Base-by-base conservation (phyloP, 2,888 invertebrate species). In the Achlya flavicornis region DNA sequence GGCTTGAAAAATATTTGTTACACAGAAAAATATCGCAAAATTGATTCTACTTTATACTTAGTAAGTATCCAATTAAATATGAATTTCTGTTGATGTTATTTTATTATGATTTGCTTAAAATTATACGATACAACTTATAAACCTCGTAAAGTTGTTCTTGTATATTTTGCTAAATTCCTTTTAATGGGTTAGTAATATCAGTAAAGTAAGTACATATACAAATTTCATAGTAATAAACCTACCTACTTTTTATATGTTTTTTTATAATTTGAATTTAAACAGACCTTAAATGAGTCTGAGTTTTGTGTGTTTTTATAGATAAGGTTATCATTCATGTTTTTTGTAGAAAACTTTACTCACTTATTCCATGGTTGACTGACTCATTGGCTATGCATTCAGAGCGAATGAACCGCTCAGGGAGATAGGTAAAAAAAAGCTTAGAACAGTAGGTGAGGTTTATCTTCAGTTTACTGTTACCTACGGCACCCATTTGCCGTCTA, bases 301-400 rank as follows among this genome's bases (percentile, higher is more conserved):
- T 35, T 35, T 35, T 35, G 5, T 35, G 35, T 35, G 35, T 35
- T 35, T 35, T 35, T 6, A 26, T 26, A 26, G 26, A 6, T 35
- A 35, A 35, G 12, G 6, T 41, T 4, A 12, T 41, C 6, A 41
- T 12, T 2, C 0, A 7, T 41, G 11, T 7, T 12, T 41, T 12
- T 41, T 41, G 4, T 12, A 41, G 12, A 11, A 41, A 58, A 58
- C n/a, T 71, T 69, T 67, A 65, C 72, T 63, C 62, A 66, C 74
- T 66, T 64, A 61, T 64, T 75, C 72, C 70, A 85, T 79, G 90
- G 83, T 89, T 83, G 85, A 89, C 88, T 93, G 93, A 93, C 86
- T 93, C 93, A 93, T 93, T 89, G 89, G 78, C 79, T 87, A 92
- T 93, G 93, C 90, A 93, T 93, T 91, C 82, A 73, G 91, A 90